phyloP scores from a whole-genome alignment of 2,113 vertebrate genomes.

The Tragelaphus imberbis region DNA sequence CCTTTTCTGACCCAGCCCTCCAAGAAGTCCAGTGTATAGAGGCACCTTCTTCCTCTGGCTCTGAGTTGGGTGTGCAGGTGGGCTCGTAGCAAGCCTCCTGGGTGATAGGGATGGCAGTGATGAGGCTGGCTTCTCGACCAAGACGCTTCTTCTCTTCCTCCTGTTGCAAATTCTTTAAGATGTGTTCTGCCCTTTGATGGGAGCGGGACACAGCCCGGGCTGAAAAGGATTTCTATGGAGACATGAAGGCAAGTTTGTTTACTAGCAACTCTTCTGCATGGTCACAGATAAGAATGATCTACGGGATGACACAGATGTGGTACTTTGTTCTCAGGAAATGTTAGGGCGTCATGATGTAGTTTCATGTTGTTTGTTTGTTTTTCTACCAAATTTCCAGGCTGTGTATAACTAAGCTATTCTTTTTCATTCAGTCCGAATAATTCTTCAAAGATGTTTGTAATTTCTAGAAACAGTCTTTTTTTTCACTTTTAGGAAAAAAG shows the following conservation, averaged over 20 bases:
- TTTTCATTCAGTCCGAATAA: not conserved
- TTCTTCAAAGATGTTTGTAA: not conserved
- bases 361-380: not conserved
- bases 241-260: not conserved
- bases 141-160: conserved; percentile 97
- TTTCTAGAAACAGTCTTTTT: not conserved
- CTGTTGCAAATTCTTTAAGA: conserved; percentile 98
- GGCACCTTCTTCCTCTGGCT: conserved; percentile 98
- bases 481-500: not conserved
- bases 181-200: conserved; percentile 97
- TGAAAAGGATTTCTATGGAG: conserved; percentile 94
- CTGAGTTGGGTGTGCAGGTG: conserved; percentile 92
- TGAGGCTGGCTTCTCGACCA: conserved; percentile 96
- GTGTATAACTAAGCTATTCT: not conserved
- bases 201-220: conserved; percentile 96
- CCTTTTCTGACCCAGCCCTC: not conserved
- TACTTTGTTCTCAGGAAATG: not conserved
- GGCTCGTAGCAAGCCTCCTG: conserved; percentile 98
- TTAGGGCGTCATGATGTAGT: not conserved
- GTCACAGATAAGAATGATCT: not conserved
- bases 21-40: not conserved
- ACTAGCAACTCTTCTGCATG: not conserved
- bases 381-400: conserved; percentile 20
- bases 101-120: conserved; percentile 96
- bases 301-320: not conserved